phyloP scores from a whole-genome alignment of 2,797 vertebrate species.

The Tenualosa thibaudeaui region DNA sequence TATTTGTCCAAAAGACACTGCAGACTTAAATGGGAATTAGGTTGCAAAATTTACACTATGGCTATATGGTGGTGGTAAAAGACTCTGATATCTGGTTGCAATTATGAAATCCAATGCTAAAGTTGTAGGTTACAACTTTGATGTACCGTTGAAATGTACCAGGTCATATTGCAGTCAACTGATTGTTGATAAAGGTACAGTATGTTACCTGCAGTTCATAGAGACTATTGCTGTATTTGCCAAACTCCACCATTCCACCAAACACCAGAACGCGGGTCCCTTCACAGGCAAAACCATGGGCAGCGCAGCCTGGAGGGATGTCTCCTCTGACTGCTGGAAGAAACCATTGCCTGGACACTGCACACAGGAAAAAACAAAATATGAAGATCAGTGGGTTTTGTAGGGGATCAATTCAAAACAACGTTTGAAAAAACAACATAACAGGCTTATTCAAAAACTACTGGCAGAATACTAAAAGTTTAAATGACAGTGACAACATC shows the following conservation, averaged over 20 bases:
- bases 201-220: conserved; percentile 92
- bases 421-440: background rate
- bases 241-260: conserved; percentile 97
- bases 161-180: background rate
- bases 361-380: background rate
- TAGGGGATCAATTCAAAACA: background rate
- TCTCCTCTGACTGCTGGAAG: conserved; percentile 96
- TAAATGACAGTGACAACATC: too few species aligned
- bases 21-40: background rate
- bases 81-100: too few species aligned
- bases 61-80: too few species aligned
- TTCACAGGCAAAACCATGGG: conserved; percentile 94
- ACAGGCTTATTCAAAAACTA: background rate
- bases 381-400: background rate
- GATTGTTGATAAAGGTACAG: background rate
- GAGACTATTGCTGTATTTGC: conserved; percentile 91
- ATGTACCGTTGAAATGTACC: background rate
- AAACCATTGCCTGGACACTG: conserved; percentile 96
- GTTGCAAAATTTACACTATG: background rate
- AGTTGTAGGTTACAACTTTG: background rate
- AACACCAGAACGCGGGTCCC: conserved; percentile 92
- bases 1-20: background rate
- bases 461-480: background rate
- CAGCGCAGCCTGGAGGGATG: conserved; percentile 95
- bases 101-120: too few species aligned